Percentiles rank a stretch among this genome's conserved stretches.
phyloP scores from a whole-genome alignment of 2,113 vertebrate genomes.

The Caranx ignobilis region DNA sequence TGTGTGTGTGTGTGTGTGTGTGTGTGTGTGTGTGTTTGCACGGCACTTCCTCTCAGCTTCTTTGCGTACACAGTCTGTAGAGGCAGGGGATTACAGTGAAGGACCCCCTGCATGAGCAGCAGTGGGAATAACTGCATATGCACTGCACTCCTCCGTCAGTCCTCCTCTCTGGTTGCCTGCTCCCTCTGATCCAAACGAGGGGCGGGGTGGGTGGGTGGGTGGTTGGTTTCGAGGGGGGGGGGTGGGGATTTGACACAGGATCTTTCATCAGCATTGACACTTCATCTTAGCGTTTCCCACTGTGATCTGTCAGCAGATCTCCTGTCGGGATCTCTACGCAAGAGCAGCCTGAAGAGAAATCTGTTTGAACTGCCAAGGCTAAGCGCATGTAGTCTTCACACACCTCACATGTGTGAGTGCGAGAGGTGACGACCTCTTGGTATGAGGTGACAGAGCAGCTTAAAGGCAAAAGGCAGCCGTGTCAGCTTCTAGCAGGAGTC shows the following conservation, averaged over 20 bases:
- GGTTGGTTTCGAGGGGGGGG: too few species aligned
- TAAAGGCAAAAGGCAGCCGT: neutral
- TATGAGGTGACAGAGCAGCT: neutral
- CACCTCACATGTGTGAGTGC: neutral
- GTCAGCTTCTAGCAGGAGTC: neutral
- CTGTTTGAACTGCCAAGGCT: constrained; percentile 29
- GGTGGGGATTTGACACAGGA: constrained; percentile 68
- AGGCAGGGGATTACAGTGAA: constrained; percentile 73
- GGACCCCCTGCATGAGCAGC: constrained; percentile 75
- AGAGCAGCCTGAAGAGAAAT: constrained; percentile 45
- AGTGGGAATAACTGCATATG: constrained; percentile 77
- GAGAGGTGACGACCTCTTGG: constrained; percentile 22
- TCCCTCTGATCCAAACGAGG: constrained; percentile 55
- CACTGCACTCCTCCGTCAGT: constrained; percentile 62
- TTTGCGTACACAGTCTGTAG: constrained; percentile 47
- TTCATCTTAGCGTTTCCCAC: constrained; percentile 63
- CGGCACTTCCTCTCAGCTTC: constrained; percentile 59
- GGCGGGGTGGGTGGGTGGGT: too few species aligned
- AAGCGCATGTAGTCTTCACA: constrained; percentile 25
- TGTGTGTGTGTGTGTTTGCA: constrained; percentile 36
- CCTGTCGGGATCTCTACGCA: constrained; percentile 57
- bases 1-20: constrained; percentile 13
- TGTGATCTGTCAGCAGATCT: constrained; percentile 71
- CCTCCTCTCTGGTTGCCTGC: constrained; percentile 54
- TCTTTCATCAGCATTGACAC: constrained; percentile 69